Conservation (phyloP, 2,888 invertebrate genomes). For the Agrotis ipsilon region DNA sequence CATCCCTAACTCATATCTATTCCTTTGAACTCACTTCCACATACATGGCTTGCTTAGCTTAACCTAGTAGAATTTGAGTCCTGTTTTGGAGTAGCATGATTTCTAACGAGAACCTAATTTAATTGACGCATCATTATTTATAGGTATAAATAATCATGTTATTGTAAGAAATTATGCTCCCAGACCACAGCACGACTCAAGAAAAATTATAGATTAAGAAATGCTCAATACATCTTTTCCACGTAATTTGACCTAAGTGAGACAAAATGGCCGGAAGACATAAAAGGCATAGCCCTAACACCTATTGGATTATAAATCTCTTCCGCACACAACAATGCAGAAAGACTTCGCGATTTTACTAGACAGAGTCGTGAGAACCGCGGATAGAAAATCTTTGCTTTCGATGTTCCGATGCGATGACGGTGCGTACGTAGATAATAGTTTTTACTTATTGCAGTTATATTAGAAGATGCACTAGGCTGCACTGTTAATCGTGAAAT, state of each 20-base stretch:
- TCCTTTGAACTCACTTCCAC: neutral
- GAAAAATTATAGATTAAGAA: neutral
- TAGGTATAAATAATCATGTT: too few relatives aligned
- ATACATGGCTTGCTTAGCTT: too few relatives aligned
- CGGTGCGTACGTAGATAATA: conserved; percentile 9
- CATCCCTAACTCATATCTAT: neutral
- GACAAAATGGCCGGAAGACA: conserved; percentile 24
- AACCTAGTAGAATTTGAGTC: too few relatives aligned
- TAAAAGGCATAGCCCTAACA: conserved; percentile 24
- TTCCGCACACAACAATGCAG: conserved; percentile 37
- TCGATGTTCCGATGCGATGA: conserved; percentile 21
- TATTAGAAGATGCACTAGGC: neutral
- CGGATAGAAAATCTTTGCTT: conserved; percentile 59
- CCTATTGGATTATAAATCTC: conserved; percentile 34
- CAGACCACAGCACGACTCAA: too few relatives aligned
- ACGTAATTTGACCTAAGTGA: neutral
- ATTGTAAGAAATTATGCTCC: neutral
- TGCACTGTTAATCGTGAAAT: too few relatives aligned
- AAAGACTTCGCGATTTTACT: conserved; percentile 33
- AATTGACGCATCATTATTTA: too few relatives aligned
- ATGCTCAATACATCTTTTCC: neutral
- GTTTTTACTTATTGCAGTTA: conserved; percentile 16
- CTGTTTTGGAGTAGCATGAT: neutral
- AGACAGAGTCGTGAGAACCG: conserved; percentile 58
- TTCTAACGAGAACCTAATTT: too few relatives aligned